These are phyloP conservation scores for Gortyna flavago DNA, from an alignment of 2,888 invertebrate genomes.

Conservation along the genomic window DNA sequence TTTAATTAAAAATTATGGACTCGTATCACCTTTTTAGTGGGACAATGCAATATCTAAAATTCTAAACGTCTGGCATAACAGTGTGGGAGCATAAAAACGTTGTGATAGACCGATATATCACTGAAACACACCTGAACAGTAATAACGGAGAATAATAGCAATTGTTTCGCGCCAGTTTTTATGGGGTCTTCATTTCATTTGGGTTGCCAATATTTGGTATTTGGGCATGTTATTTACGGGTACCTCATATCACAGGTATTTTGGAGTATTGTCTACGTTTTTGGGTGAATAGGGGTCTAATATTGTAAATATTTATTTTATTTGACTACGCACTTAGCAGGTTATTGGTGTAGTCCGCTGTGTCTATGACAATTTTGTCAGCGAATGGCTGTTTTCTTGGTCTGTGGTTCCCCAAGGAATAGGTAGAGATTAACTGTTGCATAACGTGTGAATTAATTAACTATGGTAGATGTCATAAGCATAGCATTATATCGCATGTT, in stretches of 20 bases:
- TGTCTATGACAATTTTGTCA: slow-evolving; percentile 1
- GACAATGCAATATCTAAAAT: slow-evolving; percentile 68
- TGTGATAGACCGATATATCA: slow-evolving; percentile 85
- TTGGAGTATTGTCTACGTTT: slow-evolving; percentile 48
- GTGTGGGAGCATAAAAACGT: slow-evolving; percentile 79
- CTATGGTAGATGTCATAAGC: not conserved
- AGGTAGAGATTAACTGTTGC: not conserved
- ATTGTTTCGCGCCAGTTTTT: slow-evolving; percentile 85
- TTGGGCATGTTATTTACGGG: slow-evolving; percentile 55
- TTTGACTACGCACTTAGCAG: slow-evolving; percentile 8
- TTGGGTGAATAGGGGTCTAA: slow-evolving; percentile 46
- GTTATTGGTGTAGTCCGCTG: slow-evolving; percentile 11
- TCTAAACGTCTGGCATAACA: slow-evolving; percentile 74
- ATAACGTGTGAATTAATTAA: slow-evolving; percentile 7
- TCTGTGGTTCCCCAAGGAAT: not conserved
- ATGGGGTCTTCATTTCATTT: slow-evolving; percentile 83
- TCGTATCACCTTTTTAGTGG: slow-evolving; percentile 27
- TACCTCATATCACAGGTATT: slow-evolving; percentile 50
- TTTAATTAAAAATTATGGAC: slow-evolving; percentile 26
- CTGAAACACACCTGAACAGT: slow-evolving; percentile 86
- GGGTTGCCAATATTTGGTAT: slow-evolving; percentile 64
- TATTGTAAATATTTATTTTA: slow-evolving; percentile 37
- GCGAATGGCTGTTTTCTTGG: slow-evolving; percentile 11
- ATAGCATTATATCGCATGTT: not conserved
- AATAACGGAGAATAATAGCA: slow-evolving; percentile 88